Percentiles rank a stretch among this genome's conserved stretches.
These are phyloP conservation scores for Hemicrepidius hirtus DNA, from an alignment of 2,888 invertebrate genomes.

Conservation along the genomic window DNA sequence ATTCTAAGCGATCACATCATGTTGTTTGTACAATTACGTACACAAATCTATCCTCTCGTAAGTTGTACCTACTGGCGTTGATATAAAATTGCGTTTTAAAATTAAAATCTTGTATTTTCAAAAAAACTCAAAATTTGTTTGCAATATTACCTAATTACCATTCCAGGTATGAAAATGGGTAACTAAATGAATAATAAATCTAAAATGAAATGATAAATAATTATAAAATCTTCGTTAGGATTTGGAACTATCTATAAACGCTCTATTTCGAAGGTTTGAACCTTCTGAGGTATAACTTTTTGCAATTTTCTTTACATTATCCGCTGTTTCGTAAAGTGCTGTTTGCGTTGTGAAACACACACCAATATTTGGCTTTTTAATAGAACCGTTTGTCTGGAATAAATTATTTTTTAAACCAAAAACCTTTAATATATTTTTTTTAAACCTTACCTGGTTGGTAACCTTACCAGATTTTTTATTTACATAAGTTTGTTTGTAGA, in stretches of 20 bases:
- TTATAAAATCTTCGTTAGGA: slow-evolving; percentile 6
- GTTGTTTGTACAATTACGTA: too few relatives aligned
- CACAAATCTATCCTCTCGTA: too few relatives aligned
- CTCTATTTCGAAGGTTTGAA: slow-evolving; percentile 72
- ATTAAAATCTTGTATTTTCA: too few relatives aligned
- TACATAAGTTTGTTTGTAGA: slow-evolving; percentile 88
- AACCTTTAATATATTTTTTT: background rate
- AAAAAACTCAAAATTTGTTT: too few relatives aligned
- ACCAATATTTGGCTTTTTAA: slow-evolving; percentile 60
- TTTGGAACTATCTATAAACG: slow-evolving; percentile 70
- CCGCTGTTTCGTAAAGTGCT: slow-evolving; percentile 68
- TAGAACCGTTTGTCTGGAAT: slow-evolving; percentile 47
- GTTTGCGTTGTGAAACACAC: slow-evolving; percentile 68
- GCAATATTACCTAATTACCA: too few relatives aligned
- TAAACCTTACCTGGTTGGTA: background rate
- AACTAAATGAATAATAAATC: slow-evolving; percentile 1
- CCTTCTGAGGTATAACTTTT: slow-evolving; percentile 73
- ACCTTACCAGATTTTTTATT: slow-evolving; percentile 66
- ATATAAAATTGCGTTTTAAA: too few relatives aligned
- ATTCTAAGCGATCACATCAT: too few relatives aligned
- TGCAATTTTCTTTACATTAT: slow-evolving; percentile 70
- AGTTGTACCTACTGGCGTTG: too few relatives aligned
- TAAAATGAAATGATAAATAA: background rate
- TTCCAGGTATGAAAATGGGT: too few relatives aligned
- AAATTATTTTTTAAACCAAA: background rate